These are phyloP conservation scores for Spodoptera picta DNA, from an alignment of 2,888 invertebrate genomes.

Conservation along the genomic window DNA sequence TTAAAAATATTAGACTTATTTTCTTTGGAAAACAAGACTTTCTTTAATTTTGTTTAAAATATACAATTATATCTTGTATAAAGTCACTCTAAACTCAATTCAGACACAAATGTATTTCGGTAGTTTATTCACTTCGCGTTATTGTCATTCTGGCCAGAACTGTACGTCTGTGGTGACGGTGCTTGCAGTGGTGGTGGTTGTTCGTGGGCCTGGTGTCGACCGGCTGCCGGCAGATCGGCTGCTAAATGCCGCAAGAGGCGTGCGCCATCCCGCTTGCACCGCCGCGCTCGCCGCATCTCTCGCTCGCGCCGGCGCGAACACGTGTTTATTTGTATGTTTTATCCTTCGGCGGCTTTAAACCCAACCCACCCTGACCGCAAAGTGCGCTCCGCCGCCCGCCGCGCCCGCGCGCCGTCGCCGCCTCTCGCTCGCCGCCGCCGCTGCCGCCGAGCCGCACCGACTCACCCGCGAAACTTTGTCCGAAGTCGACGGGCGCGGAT, in stretches of 20 bases:
- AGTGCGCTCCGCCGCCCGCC: slow-evolving; percentile 89
- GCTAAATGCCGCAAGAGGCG: slow-evolving; percentile 86
- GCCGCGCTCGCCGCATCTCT: slow-evolving; percentile 77
- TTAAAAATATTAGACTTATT: not conserved
- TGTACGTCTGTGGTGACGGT: slow-evolving; percentile 28
- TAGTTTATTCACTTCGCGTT: slow-evolving; percentile 28
- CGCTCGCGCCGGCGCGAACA: slow-evolving; percentile 90
- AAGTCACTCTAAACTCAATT: slow-evolving; percentile 17
- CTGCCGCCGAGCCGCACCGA: slow-evolving; percentile 80
- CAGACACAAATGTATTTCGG: not conserved
- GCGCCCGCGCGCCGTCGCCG: slow-evolving; percentile 87
- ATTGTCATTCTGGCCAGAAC: slow-evolving; percentile 3
- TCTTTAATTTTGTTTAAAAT: too few relatives aligned
- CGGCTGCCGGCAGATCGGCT: slow-evolving; percentile 75
- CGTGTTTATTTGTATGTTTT: slow-evolving; percentile 90
- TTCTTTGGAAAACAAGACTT: not conserved
- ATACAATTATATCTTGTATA: not conserved
- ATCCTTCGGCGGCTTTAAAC: slow-evolving; percentile 91
- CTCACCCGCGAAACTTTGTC: slow-evolving; percentile 87
- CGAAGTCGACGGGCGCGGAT: slow-evolving; percentile 88
- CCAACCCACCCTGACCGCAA: slow-evolving; percentile 92
- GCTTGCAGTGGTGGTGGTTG: slow-evolving; percentile 33
- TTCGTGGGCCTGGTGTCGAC: slow-evolving; percentile 51
- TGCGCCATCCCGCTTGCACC: slow-evolving; percentile 81
- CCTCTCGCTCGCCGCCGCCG: slow-evolving; percentile 84